A percentile compares a stretch with the other conserved stretches of the same genome.
phyloP scores from a whole-genome alignment of 2,797 vertebrate species.

The Muraenolepis orangiensis region DNA sequence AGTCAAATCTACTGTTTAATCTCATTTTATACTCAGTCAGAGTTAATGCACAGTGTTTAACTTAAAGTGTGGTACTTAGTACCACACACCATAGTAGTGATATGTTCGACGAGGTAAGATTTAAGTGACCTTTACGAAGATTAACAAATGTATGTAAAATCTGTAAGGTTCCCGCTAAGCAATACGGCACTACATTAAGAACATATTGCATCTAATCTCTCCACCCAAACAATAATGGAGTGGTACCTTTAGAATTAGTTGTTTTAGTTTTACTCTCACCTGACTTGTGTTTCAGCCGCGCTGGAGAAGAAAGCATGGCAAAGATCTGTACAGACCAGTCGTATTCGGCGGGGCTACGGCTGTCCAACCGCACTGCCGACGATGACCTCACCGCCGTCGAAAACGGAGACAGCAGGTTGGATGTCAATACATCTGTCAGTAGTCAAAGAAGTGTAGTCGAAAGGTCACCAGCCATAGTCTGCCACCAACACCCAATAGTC shows the following conservation, averaged over 20 bases:
- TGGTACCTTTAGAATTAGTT: not conserved
- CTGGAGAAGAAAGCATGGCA: slow-evolving; percentile 59
- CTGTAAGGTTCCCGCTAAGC: not conserved
- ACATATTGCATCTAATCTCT: not conserved
- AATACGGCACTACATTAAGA: not conserved
- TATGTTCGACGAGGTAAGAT: not conserved
- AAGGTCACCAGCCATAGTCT: not conserved
- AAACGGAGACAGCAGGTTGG: slow-evolving; percentile 83
- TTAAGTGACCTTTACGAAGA: not conserved
- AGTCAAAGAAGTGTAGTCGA: not conserved
- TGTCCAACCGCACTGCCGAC: slow-evolving; percentile 56
- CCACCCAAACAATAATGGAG: not conserved
- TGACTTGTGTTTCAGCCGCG: not conserved
- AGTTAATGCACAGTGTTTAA: not conserved
- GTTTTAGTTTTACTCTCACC: not conserved
- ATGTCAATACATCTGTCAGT: not conserved
- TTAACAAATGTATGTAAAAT: not conserved
- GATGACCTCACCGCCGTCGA: slow-evolving; percentile 77
- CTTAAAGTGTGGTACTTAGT: not conserved
- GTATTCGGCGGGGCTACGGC: slow-evolving; percentile 58
- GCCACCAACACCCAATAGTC: not conserved
- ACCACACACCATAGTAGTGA: not conserved
- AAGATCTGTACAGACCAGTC: slow-evolving; percentile 75
- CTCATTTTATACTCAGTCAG: not conserved
- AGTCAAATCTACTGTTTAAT: too few relatives aligned